Percentiles rank a stretch among this genome's conserved stretches.
These are phyloP conservation scores for Meteorus sp. DNA, from an alignment of 1,140 invertebrate genomes.

Conservation along the genomic window DNA sequence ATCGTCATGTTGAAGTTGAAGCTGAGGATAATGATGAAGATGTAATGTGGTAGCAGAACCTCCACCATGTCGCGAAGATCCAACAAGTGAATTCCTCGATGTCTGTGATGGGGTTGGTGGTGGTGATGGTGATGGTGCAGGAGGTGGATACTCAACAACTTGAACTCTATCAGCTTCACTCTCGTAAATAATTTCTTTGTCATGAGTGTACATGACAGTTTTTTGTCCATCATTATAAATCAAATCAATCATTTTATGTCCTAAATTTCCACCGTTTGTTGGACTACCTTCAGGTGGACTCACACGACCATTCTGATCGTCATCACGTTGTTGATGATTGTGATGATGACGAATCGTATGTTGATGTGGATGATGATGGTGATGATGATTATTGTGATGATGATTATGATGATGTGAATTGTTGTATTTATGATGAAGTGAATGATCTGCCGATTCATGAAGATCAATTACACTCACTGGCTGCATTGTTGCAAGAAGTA, in stretches of 20 bases:
- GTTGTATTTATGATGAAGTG: conserved; percentile 56
- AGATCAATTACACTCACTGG: conserved; percentile 69
- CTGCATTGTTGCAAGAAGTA: conserved; percentile 77
- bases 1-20: conserved; percentile 58
- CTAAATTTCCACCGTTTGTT: conserved; percentile 63
- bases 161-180: conserved; percentile 55
- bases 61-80: conserved; percentile 24
- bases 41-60: conserved; percentile 50
- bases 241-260: conserved; percentile 72
- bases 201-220: conserved; percentile 75
- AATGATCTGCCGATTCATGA: conserved; percentile 63
- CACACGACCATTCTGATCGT: conserved; percentile 59
- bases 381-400: conserved; percentile 46
- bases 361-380: conserved; percentile 31
- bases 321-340: conserved; percentile 28
- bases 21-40: conserved; percentile 54
- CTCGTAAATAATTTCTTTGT: conserved; percentile 59
- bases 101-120: conserved; percentile 49
- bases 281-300: conserved; percentile 56
- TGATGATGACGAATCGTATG: conserved; percentile 30
- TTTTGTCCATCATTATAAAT: conserved; percentile 82
- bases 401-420: conserved; percentile 47
- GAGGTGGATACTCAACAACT: conserved; percentile 56
- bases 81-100: conserved; percentile 55
- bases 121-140: conserved; percentile 57